Conservation (phyloP, 2,113 vertebrate species). For the Odontesthes bonariensis region DNA sequence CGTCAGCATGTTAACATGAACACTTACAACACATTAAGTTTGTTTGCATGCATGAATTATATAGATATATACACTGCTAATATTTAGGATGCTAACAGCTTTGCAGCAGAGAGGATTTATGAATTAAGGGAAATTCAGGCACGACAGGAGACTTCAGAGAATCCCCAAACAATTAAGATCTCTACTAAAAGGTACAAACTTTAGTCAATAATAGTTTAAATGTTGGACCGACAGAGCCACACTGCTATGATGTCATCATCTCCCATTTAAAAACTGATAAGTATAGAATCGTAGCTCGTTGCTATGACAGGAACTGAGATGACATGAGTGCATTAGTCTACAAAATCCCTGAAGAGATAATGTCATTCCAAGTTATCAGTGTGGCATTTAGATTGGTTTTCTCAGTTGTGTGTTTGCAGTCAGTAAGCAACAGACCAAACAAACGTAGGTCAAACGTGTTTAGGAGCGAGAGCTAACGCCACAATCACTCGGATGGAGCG, state of each 20-base stretch:
- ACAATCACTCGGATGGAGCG: not conserved
- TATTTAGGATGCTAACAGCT: too few relatives aligned
- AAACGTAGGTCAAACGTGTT: not conserved
- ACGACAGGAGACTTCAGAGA: too few relatives aligned
- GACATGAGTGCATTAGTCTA: not conserved
- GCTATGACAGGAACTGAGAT: not conserved
- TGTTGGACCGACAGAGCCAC: too few relatives aligned
- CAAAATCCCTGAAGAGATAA: constrained; percentile 3
- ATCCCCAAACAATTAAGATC: too few relatives aligned
- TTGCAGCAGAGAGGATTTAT: too few relatives aligned
- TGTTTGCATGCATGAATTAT: too few relatives aligned
- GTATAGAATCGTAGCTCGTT: constrained; percentile 3
- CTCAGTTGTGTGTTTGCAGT: not conserved
- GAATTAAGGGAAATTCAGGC: too few relatives aligned
- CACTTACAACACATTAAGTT: too few relatives aligned
- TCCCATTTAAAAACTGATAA: not conserved
- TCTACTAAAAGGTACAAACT: too few relatives aligned
- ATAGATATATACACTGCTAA: too few relatives aligned
- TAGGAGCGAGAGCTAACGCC: not conserved
- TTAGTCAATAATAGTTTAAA: too few relatives aligned
- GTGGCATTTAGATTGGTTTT: not conserved
- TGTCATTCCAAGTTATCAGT: not conserved
- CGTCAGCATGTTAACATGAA: too few relatives aligned
- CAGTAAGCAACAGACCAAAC: not conserved
- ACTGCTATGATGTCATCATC: not conserved